phyloP scores from a whole-genome alignment of 2,888 invertebrate species.

The Archaeoteleia sp. region DNA sequence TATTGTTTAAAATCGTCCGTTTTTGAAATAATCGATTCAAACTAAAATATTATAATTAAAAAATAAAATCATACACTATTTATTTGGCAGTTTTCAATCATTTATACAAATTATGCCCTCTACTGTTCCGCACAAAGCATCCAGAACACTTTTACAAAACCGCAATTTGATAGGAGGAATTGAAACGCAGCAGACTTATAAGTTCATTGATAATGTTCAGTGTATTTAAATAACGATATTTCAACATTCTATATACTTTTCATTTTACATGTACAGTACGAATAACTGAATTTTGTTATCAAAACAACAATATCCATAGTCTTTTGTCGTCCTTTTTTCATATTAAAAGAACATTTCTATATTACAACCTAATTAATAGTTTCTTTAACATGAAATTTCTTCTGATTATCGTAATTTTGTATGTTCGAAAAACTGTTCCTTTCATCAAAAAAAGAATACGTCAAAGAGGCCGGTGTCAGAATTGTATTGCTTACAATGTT shows the following conservation, averaged over 20 bases:
- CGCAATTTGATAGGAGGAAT: conserved; percentile 23
- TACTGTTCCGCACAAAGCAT: too few species aligned
- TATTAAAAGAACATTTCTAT: too few species aligned
- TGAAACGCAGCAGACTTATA: conserved; percentile 33
- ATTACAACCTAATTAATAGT: too few species aligned
- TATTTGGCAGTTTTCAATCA: too few species aligned
- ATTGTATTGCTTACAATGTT: too few species aligned
- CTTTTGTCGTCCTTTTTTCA: conserved; percentile 11
- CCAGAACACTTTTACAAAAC: conserved; percentile 1
- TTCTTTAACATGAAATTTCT: too few species aligned
- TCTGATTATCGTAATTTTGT: too few species aligned
- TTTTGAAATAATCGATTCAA: background rate
- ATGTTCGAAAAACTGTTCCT: too few species aligned
- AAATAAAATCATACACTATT: conserved; percentile 14
- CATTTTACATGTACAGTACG: conserved; percentile 28
- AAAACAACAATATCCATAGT: conserved; percentile 24
- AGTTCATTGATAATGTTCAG: conserved; percentile 38
- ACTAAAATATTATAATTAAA: conserved; percentile 2
- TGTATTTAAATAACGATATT: conserved; percentile 42
- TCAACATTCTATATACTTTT: conserved; percentile 33
- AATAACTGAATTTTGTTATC: conserved; percentile 34
- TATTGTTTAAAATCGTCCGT: too few species aligned
- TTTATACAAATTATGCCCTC: background rate
- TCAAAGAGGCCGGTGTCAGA: too few species aligned
- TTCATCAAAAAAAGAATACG: too few species aligned